Conservation (phyloP, 1,140 invertebrate genomes). For the Mesaphorura yosii region DNA sequence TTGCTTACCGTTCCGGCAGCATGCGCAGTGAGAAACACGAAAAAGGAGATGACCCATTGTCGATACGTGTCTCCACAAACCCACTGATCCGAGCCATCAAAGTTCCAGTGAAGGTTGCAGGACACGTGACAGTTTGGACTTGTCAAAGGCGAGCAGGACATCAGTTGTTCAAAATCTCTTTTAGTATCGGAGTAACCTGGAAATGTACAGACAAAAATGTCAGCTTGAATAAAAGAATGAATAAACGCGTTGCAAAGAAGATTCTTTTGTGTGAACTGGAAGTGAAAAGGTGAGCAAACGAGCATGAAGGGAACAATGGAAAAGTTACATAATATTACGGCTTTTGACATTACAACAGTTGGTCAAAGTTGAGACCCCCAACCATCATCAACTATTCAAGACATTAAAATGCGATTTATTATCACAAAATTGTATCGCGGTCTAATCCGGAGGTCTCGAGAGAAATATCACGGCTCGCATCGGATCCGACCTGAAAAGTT, state of each 20-base stretch:
- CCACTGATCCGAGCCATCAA: slow-evolving; percentile 19
- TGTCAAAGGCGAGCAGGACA: slow-evolving; percentile 26
- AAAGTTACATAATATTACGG: too few relatives aligned
- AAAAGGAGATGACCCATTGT: slow-evolving; percentile 25
- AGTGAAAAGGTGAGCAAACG: too few relatives aligned
- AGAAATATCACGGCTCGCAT: too few relatives aligned
- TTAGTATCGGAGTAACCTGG: slow-evolving; percentile 16
- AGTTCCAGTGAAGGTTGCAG: slow-evolving; percentile 24
- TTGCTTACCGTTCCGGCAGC: slow-evolving; percentile 24
- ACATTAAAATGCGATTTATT: too few relatives aligned
- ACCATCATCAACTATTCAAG: too few relatives aligned
- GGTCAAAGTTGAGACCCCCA: too few relatives aligned
- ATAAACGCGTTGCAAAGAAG: neutral
- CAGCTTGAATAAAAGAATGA: neutral
- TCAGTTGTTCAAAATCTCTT: slow-evolving; percentile 6
- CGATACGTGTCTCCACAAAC: slow-evolving; percentile 19
- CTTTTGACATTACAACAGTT: too few relatives aligned
- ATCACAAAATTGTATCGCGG: too few relatives aligned
- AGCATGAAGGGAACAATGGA: too few relatives aligned
- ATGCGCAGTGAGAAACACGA: slow-evolving; percentile 24
- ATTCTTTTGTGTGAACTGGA: too few relatives aligned
- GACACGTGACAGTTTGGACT: slow-evolving; percentile 19
- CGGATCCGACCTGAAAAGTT: too few relatives aligned
- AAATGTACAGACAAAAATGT: slow-evolving; percentile 8
- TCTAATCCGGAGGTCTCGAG: too few relatives aligned